phyloP scores from a whole-genome alignment of 2,113 vertebrate genomes.

The Copsychus sechellarum region DNA sequence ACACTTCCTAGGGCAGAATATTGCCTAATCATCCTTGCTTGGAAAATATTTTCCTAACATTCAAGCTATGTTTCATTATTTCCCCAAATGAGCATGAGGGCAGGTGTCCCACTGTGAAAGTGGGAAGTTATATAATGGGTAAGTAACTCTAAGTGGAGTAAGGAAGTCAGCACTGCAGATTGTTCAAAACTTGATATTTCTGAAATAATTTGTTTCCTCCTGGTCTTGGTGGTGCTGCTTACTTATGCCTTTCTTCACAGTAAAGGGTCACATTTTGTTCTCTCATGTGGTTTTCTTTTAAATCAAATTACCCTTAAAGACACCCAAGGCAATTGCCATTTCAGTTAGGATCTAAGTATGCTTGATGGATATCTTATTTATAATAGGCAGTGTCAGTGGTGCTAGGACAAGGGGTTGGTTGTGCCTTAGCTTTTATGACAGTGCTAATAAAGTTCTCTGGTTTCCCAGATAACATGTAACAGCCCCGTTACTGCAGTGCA shows the following conservation, averaged over 20 bases:
- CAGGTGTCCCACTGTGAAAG: neutral
- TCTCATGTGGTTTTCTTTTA: neutral
- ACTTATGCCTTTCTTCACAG: conserved; percentile 20
- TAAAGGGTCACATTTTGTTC: neutral
- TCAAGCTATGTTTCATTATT: neutral
- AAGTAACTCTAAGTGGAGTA: neutral
- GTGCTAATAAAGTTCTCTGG: conserved; percentile 57
- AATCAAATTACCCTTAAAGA: neutral
- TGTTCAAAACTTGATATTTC: neutral
- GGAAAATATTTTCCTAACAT: neutral
- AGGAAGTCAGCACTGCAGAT: neutral
- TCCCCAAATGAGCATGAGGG: neutral
- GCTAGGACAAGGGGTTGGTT: conserved; percentile 50
- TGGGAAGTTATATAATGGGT: neutral
- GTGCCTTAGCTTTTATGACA: conserved; percentile 60
- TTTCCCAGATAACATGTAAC: neutral
- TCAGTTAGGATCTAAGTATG: neutral
- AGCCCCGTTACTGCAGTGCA: neutral
- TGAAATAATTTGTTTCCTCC: neutral
- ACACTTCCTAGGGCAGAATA: neutral
- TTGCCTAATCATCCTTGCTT: neutral
- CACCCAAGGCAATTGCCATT: neutral
- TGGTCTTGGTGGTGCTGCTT: neutral
- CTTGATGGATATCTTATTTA: conserved; percentile 44
- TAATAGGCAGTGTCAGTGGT: conserved; percentile 16